phyloP scores from a whole-genome alignment of 1,140 invertebrate genomes.

The Prorops nasuta region DNA sequence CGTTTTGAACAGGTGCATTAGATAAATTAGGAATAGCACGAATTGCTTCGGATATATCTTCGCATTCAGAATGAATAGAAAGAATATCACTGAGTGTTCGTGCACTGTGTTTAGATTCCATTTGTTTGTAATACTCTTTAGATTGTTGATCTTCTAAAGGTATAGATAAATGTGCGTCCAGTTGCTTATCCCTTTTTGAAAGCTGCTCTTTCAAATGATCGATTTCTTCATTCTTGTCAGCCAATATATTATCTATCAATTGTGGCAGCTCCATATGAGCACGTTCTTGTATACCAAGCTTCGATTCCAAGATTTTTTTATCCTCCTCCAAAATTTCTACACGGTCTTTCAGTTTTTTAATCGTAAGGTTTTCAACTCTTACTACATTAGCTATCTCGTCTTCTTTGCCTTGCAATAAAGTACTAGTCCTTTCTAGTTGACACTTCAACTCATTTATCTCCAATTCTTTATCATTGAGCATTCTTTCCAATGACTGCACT shows the following conservation, averaged over 20 bases:
- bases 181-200: constrained; percentile 53
- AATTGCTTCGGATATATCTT: constrained; percentile 55
- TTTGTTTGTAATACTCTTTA: constrained; percentile 47
- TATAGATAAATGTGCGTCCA: constrained; percentile 52
- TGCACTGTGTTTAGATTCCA: constrained; percentile 59
- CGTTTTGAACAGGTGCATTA: constrained; percentile 25
- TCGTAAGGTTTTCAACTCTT: constrained; percentile 53
- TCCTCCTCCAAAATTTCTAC: constrained; percentile 58
- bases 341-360: constrained; percentile 60
- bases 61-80: constrained; percentile 67
- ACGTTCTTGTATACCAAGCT: constrained; percentile 39
- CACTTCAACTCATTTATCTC: constrained; percentile 46
- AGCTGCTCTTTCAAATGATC: constrained; percentile 61
- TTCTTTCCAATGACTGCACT: constrained; percentile 40
- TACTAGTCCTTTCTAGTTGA: constrained; percentile 53
- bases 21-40: constrained; percentile 27
- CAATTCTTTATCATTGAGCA: constrained; percentile 42
- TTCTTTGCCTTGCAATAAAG: constrained; percentile 57
- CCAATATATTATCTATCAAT: constrained; percentile 64
- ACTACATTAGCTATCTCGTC: constrained; percentile 54
- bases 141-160: constrained; percentile 59
- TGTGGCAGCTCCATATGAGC: constrained; percentile 54
- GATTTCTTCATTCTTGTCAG: constrained; percentile 69
- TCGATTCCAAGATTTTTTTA: constrained; percentile 48
- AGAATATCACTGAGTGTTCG: constrained; percentile 69